Base-by-base conservation (phyloP, 2,888 invertebrate genomes). In the Megastigmus dorsalis region DNA sequence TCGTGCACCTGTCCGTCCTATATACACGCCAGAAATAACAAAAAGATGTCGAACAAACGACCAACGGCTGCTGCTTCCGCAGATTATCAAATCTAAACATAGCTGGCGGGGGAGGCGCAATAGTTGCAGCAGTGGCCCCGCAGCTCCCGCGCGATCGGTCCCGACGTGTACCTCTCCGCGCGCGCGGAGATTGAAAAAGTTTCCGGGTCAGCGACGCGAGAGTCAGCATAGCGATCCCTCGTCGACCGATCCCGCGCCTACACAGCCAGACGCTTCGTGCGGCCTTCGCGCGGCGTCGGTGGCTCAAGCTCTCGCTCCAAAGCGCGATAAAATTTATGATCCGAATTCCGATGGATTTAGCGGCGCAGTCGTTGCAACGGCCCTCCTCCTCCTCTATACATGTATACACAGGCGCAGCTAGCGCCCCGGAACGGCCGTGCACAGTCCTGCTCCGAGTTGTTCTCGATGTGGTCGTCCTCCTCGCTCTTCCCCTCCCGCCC, bases 311-410 rank as follows among this genome's bases (percentile, higher is more conserved):
- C 45, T 43, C 65, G 69, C 18, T 66, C 65, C 76, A 63, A 69
- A 78, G 74, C 63, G 52, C 68, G 63, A 67, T 71, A 65, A 79
- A 79, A 79, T 80, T 75, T 77, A 79, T 71, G 74, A 77, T 73
- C 62, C 65, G 69, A 74, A 79, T 79, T 77, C 72, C 78, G 75
- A 78, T 79, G 78, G 75, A 74, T 80, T 79, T 79, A 78, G 74
- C 75, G 70, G 68, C 41, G 71, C 63, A 48, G 63, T 36, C 50
- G n/a, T n/a, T n/a, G n/a, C n/a, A n/a, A n/a, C n/a, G n/a, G n/a
- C n/a, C n/a, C n/a, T n/a, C n/a, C n/a, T n/a, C n/a, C n/a, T n/a
- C n/a, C n/a, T n/a, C n/a, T n/a, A n/a, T n/a, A n/a, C n/a, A n/a
- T n/a, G n/a, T n/a, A n/a, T n/a, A n/a, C n/a, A n/a, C n/a, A n/a